Percentiles rank a stretch among this genome's conserved stretches.
Evolutionary conservation across 2,113 vertebrate genomes (phyloP).

Genomic region (Proteles cristata): DNA sequence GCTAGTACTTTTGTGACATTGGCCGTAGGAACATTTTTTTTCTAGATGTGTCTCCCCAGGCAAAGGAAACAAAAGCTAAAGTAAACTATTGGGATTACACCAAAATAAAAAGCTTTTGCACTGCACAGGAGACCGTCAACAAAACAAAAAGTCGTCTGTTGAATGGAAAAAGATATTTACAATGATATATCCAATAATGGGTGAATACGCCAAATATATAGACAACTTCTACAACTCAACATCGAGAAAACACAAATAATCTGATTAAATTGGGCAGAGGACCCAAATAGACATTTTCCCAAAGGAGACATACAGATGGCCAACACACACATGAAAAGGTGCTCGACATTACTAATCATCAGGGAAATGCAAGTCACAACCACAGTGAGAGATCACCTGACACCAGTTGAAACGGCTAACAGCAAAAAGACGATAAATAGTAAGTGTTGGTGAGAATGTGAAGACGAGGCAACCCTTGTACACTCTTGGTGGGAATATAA

Average conservation of each 20-base stretch:
- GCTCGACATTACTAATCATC: not conserved
- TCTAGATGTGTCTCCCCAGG: not conserved
- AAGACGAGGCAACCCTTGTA: not conserved
- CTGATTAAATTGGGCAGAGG: not conserved
- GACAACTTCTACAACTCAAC: not conserved
- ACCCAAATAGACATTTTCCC: not conserved
- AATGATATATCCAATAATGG: not conserved
- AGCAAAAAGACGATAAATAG: not conserved
- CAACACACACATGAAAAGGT: not conserved
- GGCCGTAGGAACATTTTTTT: not conserved
- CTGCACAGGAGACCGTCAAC: not conserved
- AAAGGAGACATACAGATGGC: not conserved
- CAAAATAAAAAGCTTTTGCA: not conserved
- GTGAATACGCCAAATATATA: not conserved
- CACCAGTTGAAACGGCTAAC: not conserved
- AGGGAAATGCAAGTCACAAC: not conserved
- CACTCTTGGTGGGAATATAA: not conserved
- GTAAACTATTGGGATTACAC: not conserved
- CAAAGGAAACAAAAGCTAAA: not conserved
- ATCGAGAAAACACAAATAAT: not conserved
- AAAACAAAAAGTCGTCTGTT: not conserved
- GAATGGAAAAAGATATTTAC: not conserved
- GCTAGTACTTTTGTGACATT: not conserved
- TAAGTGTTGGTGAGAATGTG: not conserved
- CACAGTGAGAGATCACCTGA: not conserved